These are phyloP conservation scores for Scelioninae gen. 1 DNA, from an alignment of 2,888 invertebrate genomes.

Conservation along the genomic window DNA sequence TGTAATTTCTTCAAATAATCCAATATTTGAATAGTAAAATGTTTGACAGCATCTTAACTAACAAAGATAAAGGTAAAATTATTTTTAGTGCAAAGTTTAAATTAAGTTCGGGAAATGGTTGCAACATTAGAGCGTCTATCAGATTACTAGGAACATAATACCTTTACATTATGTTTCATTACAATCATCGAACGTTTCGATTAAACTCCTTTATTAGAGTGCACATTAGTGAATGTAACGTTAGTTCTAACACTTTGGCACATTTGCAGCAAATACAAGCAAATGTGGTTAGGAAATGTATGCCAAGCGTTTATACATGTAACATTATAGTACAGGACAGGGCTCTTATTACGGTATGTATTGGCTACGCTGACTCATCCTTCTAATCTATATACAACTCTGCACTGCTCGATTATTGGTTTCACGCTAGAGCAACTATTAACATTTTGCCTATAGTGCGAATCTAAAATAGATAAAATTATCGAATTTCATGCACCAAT, in stretches of 20 bases:
- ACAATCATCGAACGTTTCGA: constrained; percentile 58
- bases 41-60: too few relatives aligned
- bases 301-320: constrained; percentile 77
- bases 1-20: too few relatives aligned
- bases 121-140: constrained; percentile 10
- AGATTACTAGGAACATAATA: constrained; percentile 47
- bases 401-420: constrained; percentile 81
- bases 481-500: constrained; percentile 65
- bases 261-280: constrained; percentile 75
- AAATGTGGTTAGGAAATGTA: constrained; percentile 81
- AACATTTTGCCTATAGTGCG: constrained; percentile 78
- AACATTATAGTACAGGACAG: constrained; percentile 71
- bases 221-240: constrained; percentile 58
- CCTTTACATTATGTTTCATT: constrained; percentile 49
- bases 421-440: constrained; percentile 80
- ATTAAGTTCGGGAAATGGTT: constrained; percentile 31
- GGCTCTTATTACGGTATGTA: constrained; percentile 81
- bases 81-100: constrained; percentile 11
- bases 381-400: constrained; percentile 80
- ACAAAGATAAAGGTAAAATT: neutral
- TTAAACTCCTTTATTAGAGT: constrained; percentile 62
- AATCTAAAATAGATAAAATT: constrained; percentile 70
- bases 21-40: too few relatives aligned
- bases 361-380: constrained; percentile 81
- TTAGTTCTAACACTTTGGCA: constrained; percentile 66